phyloP scores from a whole-genome alignment of 1,140 invertebrate genomes.

The Ridgeia piscesae region DNA sequence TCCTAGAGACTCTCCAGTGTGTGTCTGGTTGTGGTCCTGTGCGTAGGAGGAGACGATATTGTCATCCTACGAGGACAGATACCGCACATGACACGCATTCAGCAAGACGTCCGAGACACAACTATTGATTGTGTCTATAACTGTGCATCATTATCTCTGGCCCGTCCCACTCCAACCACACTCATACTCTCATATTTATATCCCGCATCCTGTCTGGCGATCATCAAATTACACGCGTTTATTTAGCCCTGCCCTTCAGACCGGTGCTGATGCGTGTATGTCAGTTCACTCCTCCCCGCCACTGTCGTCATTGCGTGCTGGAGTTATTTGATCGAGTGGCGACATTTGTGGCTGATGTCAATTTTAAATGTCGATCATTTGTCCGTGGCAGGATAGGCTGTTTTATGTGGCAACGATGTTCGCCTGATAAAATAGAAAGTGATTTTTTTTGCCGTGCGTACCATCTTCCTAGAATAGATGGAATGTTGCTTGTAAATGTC shows the following conservation, averaged over 20 bases:
- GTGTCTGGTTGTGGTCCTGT: neutral
- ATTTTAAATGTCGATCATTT: neutral
- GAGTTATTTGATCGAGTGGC: neutral
- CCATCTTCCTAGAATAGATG: neutral
- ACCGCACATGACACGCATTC: neutral
- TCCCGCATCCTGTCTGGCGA: neutral
- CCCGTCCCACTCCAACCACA: neutral
- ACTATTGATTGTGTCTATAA: neutral
- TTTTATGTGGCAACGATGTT: neutral
- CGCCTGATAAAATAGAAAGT: neutral
- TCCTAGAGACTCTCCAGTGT: neutral
- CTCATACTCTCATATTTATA: neutral
- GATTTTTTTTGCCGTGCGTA: neutral
- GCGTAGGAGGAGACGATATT: too few species aligned
- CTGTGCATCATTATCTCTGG: neutral
- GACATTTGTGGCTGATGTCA: neutral
- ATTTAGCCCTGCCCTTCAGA: neutral
- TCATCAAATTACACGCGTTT: neutral
- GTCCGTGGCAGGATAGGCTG: neutral
- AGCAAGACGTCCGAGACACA: neutral
- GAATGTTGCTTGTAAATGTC: neutral
- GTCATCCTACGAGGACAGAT: neutral
- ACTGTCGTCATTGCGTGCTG: neutral
- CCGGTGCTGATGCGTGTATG: neutral
- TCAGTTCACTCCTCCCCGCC: neutral